Evolutionary conservation across 2,113 vertebrate genomes (phyloP).

Genomic region (Phylloscopus trochiloides): DNA sequence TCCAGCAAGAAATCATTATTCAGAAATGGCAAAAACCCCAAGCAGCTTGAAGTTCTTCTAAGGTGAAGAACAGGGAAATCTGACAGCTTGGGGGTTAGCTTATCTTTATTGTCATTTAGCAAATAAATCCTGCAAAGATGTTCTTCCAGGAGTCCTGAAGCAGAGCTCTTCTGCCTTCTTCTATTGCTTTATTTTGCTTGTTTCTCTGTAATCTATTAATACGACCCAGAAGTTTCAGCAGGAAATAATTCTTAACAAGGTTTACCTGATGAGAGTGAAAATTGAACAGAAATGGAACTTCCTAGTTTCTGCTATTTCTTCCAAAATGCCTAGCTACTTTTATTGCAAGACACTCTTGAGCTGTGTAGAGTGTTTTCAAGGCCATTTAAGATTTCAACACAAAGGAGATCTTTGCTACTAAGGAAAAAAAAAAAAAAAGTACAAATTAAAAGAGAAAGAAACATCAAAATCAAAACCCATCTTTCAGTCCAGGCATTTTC

Average conservation of each 20-base stretch:
- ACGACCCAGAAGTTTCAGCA: neutral
- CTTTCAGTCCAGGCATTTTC: neutral
- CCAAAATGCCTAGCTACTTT: neutral
- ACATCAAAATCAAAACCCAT: neutral
- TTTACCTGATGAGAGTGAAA: neutral
- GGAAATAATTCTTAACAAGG: neutral
- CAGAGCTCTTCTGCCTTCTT: neutral
- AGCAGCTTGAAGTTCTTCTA: neutral
- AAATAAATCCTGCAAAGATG: neutral
- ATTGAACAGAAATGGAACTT: neutral
- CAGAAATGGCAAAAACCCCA: neutral
- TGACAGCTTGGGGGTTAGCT: neutral
- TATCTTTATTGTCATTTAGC: neutral
- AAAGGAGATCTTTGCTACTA: neutral
- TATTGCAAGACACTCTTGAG: neutral
- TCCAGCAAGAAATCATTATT: neutral
- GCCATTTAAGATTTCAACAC: neutral
- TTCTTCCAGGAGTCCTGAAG: neutral
- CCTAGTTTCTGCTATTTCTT: neutral
- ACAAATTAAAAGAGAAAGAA: neutral
- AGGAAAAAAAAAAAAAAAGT: neutral
- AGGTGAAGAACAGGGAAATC: neutral
- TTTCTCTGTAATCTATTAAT: neutral
- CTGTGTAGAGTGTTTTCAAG: neutral
- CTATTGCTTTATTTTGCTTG: neutral